Conservation (phyloP, 1,140 invertebrate species). For the Calliopsis andreniformis region DNA sequence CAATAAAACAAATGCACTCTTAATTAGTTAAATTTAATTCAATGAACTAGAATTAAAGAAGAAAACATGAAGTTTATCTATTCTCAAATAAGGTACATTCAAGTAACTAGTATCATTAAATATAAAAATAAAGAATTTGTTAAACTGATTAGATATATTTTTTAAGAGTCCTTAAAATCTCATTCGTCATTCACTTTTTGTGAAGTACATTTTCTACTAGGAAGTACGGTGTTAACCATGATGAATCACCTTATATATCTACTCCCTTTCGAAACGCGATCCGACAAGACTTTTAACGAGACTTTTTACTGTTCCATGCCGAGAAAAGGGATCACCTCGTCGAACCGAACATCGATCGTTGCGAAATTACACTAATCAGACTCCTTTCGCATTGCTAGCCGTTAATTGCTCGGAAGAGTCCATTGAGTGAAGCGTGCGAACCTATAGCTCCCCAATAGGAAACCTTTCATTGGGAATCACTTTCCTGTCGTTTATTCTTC, state of each 20-base stretch:
- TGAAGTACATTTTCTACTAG: no score
- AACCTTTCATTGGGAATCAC: constrained; percentile 37
- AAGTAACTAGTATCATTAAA: no score
- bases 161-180: no score
- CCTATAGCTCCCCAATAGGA: constrained; percentile 8
- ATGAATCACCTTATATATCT: constrained; percentile 2
- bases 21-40: no score
- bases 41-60: no score
- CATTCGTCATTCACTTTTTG: neutral
- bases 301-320: constrained; percentile 21
- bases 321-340: constrained; percentile 22
- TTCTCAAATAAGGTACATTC: no score
- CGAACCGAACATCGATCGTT: constrained; percentile 29
- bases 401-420: constrained; percentile 42
- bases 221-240: no score
- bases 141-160: no score
- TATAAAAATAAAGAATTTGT: no score
- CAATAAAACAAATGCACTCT: no score
- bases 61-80: no score
- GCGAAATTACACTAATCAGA: constrained; percentile 46
- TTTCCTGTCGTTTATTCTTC: neutral
- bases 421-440: constrained; percentile 19
- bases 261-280: constrained; percentile 29
- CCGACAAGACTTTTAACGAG: constrained; percentile 20
- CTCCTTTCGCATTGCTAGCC: constrained; percentile 27